Percentiles rank a stretch among this genome's conserved stretches.
Evolutionary conservation across 2,113 vertebrate genomes (phyloP).

Genomic region (Sisor rabdophorus): DNA sequence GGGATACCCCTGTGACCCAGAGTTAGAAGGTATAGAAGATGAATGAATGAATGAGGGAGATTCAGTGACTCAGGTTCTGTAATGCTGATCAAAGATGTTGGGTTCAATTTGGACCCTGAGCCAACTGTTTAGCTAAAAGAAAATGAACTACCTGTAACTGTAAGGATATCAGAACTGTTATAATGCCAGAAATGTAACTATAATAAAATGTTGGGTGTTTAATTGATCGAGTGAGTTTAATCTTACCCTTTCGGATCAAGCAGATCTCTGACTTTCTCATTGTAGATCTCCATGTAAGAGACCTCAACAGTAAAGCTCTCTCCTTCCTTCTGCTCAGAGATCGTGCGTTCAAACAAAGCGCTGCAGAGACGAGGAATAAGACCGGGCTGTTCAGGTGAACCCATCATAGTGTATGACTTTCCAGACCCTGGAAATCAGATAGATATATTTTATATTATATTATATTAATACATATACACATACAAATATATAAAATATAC

Average conservation of each 20-base stretch:
- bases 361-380: conserved; percentile 93
- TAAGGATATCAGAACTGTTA: too few species aligned
- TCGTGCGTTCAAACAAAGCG: conserved; percentile 86
- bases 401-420: conserved; percentile 98
- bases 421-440: conserved; percentile 80
- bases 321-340: conserved; percentile 82
- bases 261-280: conserved; percentile 94
- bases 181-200: background rate
- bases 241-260: conserved; percentile 96
- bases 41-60: too few species aligned
- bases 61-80: too few species aligned
- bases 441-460: too few species aligned
- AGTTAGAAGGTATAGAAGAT: too few species aligned
- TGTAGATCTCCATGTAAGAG: conserved; percentile 99
- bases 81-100: too few species aligned
- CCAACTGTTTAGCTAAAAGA: too few species aligned
- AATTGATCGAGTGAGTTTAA: background rate
- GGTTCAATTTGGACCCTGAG: too few species aligned
- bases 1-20: too few species aligned
- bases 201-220: background rate
- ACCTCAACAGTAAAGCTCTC: conserved; percentile 95
- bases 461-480: too few species aligned
- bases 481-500: too few species aligned
- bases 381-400: conserved; percentile 87
- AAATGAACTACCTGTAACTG: too few species aligned